These are phyloP conservation scores for Atrichornis clamosus DNA, from an alignment of 2,113 vertebrate species.

Conservation along the genomic window DNA sequence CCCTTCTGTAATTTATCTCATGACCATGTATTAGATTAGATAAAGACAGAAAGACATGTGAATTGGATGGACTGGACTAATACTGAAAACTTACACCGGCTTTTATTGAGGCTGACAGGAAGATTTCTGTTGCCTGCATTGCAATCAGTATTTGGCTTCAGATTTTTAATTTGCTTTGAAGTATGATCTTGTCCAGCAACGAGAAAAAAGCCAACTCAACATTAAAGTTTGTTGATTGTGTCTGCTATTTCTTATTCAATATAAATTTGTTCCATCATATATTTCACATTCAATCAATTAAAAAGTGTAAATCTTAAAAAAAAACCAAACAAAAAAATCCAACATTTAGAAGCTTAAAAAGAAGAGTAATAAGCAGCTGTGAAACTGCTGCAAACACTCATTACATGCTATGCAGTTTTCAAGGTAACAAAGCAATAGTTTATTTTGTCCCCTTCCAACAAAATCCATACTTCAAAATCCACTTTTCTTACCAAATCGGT, in stretches of 20 bases:
- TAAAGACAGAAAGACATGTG: constrained; percentile 51
- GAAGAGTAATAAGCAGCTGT: background rate
- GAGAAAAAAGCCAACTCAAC: constrained; percentile 15
- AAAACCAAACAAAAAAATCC: background rate
- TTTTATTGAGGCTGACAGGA: constrained; percentile 53
- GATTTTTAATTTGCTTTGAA: constrained; percentile 57
- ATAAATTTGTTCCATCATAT: background rate
- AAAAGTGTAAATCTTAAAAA: background rate
- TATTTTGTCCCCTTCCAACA: constrained; percentile 15
- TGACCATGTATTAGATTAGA: constrained; percentile 51
- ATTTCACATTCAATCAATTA: background rate
- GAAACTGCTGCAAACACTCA: background rate
- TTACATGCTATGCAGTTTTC: background rate
- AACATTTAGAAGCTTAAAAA: background rate
- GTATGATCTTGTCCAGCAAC: background rate
- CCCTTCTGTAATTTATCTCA: constrained; percentile 53
- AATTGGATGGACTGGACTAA: constrained; percentile 39
- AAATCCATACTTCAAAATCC: constrained; percentile 20
- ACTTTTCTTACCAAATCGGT: constrained; percentile 25
- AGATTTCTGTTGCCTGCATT: constrained; percentile 24
- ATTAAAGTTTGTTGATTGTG: constrained; percentile 9
- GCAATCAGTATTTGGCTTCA: constrained; percentile 29
- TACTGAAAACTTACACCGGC: constrained; percentile 21
- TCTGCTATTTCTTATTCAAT: background rate
- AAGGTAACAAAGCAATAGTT: constrained; percentile 21